A percentile compares a stretch with the other conserved stretches of the same genome.
phyloP scores from a whole-genome alignment of 2,113 vertebrate species.

The Malurus cyaneus region DNA sequence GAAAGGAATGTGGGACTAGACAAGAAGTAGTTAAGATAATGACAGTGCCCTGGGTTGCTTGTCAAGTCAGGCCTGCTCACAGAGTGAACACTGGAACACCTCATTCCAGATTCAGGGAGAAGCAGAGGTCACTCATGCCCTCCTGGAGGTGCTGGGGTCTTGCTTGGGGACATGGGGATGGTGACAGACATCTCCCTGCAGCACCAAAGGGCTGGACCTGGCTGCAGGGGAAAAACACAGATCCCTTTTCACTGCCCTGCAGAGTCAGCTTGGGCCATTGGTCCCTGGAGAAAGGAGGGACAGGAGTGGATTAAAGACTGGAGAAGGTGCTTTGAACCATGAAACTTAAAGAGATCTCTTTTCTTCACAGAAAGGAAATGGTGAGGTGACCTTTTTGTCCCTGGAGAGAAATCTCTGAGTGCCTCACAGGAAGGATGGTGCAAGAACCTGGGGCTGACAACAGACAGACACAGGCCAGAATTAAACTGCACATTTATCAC shows the following conservation, averaged over 20 bases:
- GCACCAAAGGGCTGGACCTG: neutral
- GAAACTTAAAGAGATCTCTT: neutral
- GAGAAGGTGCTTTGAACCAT: neutral
- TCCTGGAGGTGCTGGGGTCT: neutral
- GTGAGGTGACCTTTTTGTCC: neutral
- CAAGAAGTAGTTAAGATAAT: neutral
- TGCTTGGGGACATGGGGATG: rapidly evolving
- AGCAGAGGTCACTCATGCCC: neutral
- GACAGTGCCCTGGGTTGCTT: neutral
- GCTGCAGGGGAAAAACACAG: neutral
- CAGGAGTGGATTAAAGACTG: neutral
- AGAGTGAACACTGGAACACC: neutral
- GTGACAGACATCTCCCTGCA: neutral
- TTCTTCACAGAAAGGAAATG: neutral
- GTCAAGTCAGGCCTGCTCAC: neutral
- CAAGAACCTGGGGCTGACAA: neutral
- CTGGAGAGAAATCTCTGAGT: neutral
- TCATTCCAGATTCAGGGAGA: neutral
- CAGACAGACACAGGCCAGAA: neutral
- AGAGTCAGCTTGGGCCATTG: neutral
- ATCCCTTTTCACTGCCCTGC: neutral
- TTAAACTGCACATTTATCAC: neutral
- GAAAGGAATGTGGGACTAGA: neutral
- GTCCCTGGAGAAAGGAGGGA: neutral
- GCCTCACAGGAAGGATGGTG: neutral